Percentiles rank a stretch among this genome's conserved stretches.
Conservation (phyloP, 2,797 vertebrate species). For the Crocodylus rhombifer region DNA sequence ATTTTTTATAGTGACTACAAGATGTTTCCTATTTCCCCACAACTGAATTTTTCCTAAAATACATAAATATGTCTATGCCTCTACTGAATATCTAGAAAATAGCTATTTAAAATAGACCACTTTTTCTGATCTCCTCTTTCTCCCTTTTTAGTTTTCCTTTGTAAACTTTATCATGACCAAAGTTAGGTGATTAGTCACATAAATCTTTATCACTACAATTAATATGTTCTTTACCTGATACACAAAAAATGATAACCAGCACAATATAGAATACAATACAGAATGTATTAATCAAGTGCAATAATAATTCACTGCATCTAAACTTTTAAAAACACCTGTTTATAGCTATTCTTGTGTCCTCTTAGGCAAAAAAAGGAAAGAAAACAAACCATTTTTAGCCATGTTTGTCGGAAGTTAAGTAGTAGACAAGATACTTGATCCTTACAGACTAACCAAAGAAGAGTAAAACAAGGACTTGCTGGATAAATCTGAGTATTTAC, state of each 20-base stretch:
- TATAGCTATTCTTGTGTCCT: not conserved
- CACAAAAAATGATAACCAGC: not conserved
- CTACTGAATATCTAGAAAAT: not conserved
- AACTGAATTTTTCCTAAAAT: not conserved
- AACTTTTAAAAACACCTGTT: not conserved
- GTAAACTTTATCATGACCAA: not conserved
- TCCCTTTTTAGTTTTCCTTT: not conserved
- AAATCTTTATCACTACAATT: not conserved
- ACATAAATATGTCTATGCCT: not conserved
- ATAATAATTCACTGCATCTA: not conserved
- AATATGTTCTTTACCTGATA: not conserved
- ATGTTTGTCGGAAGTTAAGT: no score
- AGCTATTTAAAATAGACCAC: rapidly evolving
- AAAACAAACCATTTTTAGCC: no score
- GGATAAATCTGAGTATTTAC: not conserved
- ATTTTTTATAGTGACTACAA: not conserved
- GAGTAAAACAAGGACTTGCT: not conserved
- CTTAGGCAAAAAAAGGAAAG: no score
- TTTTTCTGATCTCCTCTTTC: not conserved
- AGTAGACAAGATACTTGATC: no score
- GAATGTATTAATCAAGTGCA: not conserved
- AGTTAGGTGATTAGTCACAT: not conserved
- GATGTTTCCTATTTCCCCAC: not conserved
- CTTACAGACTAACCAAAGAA: no score
- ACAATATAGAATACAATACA: not conserved